phyloP scores from a whole-genome alignment of 2,113 vertebrate species.

The Aspidoscelis tigris region DNA sequence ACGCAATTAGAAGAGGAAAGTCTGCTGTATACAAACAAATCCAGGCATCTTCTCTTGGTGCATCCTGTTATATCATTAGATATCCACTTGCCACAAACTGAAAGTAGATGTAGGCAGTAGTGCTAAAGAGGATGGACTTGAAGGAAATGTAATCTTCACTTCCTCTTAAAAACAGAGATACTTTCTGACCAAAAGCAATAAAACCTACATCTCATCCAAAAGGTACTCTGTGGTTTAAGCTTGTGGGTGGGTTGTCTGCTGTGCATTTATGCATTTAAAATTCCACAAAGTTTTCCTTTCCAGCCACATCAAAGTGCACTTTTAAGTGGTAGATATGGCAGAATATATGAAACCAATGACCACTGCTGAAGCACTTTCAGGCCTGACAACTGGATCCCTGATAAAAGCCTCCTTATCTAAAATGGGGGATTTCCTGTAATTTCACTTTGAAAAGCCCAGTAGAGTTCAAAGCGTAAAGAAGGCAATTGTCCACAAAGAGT shows the following conservation, averaged over 20 bases:
- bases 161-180: slow-evolving; percentile 68
- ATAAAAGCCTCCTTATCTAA: slow-evolving; percentile 66
- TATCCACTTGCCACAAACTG: slow-evolving; percentile 61
- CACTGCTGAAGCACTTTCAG: slow-evolving; percentile 63
- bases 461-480: slow-evolving; percentile 41
- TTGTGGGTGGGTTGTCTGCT: slow-evolving; percentile 65
- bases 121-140: slow-evolving; percentile 49
- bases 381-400: slow-evolving; percentile 55
- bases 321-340: slow-evolving; percentile 62
- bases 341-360: slow-evolving; percentile 70
- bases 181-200: slow-evolving; percentile 71
- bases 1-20: slow-evolving; percentile 40
- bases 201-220: slow-evolving; percentile 72
- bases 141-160: slow-evolving; percentile 58
- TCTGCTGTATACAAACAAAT: slow-evolving; percentile 44
- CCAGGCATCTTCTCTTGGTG: slow-evolving; percentile 55
- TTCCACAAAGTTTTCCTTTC: slow-evolving; percentile 74
- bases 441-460: slow-evolving; percentile 60
- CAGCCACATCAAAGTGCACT: slow-evolving; percentile 62
- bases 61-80: slow-evolving; percentile 70
- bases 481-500: slow-evolving; percentile 40
- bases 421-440: slow-evolving; percentile 66
- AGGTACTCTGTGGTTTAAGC: slow-evolving; percentile 73
- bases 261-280: slow-evolving; percentile 74
- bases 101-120: slow-evolving; percentile 65